phyloP scores from a whole-genome alignment of 2,113 vertebrate genomes.

The Ochotona princeps region DNA sequence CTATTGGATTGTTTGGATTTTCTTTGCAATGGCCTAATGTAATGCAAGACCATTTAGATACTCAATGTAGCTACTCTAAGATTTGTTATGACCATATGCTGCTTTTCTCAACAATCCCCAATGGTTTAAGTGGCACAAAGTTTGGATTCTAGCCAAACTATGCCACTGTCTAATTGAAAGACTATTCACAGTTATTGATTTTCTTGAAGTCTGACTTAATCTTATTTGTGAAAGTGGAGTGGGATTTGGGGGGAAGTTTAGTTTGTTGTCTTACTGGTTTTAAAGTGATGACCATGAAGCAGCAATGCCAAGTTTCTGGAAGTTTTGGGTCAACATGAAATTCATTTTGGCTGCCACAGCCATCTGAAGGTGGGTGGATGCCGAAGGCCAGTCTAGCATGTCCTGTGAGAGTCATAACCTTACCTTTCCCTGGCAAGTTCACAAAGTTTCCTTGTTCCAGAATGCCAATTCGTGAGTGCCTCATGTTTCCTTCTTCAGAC shows the following conservation, averaged over 20 bases:
- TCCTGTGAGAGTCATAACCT: not conserved
- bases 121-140: not conserved
- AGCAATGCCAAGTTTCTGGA: not conserved
- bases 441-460: not conserved
- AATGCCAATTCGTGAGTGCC: not conserved
- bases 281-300: not conserved
- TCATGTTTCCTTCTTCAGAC: not conserved
- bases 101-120: not conserved
- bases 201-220: not conserved
- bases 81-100: not conserved
- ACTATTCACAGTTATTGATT: not conserved
- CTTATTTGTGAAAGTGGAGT: not conserved
- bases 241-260: not conserved
- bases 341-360: not conserved
- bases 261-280: not conserved
- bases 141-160: not conserved
- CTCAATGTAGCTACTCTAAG: not conserved
- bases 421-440: not conserved
- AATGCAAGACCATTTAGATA: fast-evolving
- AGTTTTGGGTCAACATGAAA: not conserved
- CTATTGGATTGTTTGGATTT: not conserved
- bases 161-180: not conserved
- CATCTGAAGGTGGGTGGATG: fast-evolving
- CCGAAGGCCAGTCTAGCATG: not conserved
- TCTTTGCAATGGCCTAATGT: not conserved